Evolutionary conservation across 2,888 invertebrate genomes (phyloP).

Genomic region (Sphecodes monilicornis): DNA sequence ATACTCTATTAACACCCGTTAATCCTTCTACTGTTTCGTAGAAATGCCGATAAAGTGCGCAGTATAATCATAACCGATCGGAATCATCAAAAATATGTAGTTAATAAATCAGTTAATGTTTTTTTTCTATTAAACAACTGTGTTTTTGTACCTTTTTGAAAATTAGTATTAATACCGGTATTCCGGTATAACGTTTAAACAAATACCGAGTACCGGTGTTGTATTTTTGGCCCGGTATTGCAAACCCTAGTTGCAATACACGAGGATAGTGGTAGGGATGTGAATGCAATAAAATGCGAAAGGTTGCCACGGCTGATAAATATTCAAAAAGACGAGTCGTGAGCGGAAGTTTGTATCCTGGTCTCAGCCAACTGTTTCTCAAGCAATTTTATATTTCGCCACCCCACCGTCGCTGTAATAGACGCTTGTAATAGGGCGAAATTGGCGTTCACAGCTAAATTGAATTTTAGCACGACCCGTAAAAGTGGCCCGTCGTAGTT

Average conservation of each 20-base stretch:
- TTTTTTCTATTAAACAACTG: too few relatives aligned
- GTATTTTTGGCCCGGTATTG: too few relatives aligned
- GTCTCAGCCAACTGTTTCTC: not conserved
- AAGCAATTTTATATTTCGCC: not conserved
- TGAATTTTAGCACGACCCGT: conserved; percentile 43
- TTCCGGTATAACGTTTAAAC: too few relatives aligned
- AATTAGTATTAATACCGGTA: too few relatives aligned
- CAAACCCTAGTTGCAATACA: not conserved
- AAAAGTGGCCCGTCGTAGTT: conserved; percentile 12
- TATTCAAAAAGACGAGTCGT: conserved; percentile 30
- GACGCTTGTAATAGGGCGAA: conserved; percentile 27
- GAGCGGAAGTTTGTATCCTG: not conserved
- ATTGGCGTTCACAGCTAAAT: conserved; percentile 51
- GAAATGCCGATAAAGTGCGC: too few relatives aligned
- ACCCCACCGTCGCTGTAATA: conserved; percentile 6
- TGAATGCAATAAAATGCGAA: not conserved
- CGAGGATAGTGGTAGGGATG: not conserved
- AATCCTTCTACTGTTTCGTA: too few relatives aligned
- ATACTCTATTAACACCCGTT: too few relatives aligned
- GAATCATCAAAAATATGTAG: too few relatives aligned
- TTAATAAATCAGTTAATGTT: too few relatives aligned
- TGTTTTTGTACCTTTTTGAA: too few relatives aligned
- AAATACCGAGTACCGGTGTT: too few relatives aligned
- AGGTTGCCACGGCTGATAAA: conserved; percentile 49
- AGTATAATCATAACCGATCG: too few relatives aligned